Percentiles rank a stretch among this genome's conserved stretches.
Evolutionary conservation across 1,140 invertebrate species (phyloP).

Genomic region (Lepidostoma basale): DNA sequence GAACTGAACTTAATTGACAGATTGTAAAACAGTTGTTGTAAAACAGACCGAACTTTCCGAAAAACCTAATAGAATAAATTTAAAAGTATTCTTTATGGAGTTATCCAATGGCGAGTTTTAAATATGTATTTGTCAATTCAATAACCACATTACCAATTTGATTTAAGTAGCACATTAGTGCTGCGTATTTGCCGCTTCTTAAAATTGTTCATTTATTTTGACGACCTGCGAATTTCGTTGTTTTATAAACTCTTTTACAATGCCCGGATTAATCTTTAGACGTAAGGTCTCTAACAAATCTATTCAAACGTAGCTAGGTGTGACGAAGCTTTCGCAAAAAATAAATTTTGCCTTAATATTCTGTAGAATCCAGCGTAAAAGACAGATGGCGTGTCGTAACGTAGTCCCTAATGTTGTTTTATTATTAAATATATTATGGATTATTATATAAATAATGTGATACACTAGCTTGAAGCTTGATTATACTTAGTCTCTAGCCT

Average conservation of each 20-base stretch:
- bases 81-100: no score
- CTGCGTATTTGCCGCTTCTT: no score
- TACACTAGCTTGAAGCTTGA: not conserved
- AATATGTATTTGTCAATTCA: no score
- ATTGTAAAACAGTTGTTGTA: no score
- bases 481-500: no score
- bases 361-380: not conserved
- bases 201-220: not conserved
- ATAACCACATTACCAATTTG: no score
- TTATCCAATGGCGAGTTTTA: no score
- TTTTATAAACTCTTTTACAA: no score
- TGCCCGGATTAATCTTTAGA: not conserved
- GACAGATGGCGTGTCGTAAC: not conserved
- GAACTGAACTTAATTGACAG: no score
- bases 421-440: not conserved
- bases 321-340: conserved; percentile 10
- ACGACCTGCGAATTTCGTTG: not conserved
- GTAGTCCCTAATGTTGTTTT: not conserved
- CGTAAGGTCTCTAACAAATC: conserved; percentile 15
- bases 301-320: conserved; percentile 15
- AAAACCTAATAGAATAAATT: no score
- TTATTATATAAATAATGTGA: not conserved
- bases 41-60: no score
- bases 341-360: conserved; percentile 23
- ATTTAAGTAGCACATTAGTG: no score